Evolutionary conservation across 1,140 invertebrate genomes (phyloP).

Genomic region (Tenebrio molitor): DNA sequence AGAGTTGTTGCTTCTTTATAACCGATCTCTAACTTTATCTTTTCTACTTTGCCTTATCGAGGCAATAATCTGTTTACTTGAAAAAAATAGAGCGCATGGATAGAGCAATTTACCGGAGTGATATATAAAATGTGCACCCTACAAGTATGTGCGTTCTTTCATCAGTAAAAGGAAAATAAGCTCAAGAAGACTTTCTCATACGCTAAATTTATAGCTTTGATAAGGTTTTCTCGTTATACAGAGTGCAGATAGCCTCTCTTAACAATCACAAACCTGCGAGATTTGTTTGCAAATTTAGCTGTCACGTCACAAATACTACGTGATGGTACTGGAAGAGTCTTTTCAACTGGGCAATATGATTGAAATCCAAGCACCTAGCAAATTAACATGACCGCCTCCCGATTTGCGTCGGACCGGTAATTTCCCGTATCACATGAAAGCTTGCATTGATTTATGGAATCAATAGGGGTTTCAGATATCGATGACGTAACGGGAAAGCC

Average conservation of each 20-base stretch:
- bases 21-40: slow-evolving; percentile 17
- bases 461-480: no score
- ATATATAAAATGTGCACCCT: not conserved
- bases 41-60: slow-evolving; percentile 1
- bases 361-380: no score
- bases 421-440: no score
- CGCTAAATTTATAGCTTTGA: not conserved
- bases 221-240: not conserved
- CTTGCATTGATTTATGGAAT: no score
- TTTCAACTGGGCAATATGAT: no score
- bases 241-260: not conserved
- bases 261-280: no score
- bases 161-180: not conserved
- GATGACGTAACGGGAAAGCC: no score
- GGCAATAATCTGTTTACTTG: slow-evolving; percentile 15
- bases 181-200: not conserved
- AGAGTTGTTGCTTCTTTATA: slow-evolving; percentile 32
- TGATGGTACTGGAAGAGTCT: no score
- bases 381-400: no score
- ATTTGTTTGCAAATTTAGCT: no score
- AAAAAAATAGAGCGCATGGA: not conserved
- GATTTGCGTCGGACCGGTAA: no score
- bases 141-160: not conserved
- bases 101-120: not conserved
- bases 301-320: no score